These are phyloP conservation scores for Hofmannophila pseudospretella DNA, from an alignment of 2,888 invertebrate genomes.

Conservation along the genomic window DNA sequence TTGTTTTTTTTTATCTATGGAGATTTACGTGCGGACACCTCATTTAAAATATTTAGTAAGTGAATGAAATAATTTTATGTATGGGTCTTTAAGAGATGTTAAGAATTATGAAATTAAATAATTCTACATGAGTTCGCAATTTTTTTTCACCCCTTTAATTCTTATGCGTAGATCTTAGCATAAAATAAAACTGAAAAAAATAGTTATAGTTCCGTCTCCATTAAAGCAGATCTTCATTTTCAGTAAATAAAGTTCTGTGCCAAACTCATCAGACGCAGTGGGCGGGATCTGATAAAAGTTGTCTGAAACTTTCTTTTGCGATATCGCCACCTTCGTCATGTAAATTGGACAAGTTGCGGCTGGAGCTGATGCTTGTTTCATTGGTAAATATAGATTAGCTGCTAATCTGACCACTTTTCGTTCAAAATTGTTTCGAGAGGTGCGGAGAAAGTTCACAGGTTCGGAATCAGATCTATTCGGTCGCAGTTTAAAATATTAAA, in stretches of 20 bases:
- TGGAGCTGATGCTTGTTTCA: slow-evolving; percentile 63
- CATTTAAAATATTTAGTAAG: no score
- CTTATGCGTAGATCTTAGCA: no score
- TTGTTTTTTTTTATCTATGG: slow-evolving; percentile 29
- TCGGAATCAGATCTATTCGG: no score
- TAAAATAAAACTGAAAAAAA: no score
- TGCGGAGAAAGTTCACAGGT: slow-evolving; percentile 18
- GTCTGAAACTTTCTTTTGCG: slow-evolving; percentile 69
- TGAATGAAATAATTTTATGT: no score
- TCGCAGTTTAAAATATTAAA: no score
- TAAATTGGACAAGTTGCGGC: slow-evolving; percentile 72
- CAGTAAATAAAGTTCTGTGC: slow-evolving; percentile 69
- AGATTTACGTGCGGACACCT: no score
- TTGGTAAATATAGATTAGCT: slow-evolving; percentile 64
- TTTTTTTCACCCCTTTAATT: no score
- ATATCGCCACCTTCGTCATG: slow-evolving; percentile 75
- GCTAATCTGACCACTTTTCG: slow-evolving; percentile 52
- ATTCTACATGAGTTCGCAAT: no score
- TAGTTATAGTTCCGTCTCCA: slow-evolving; percentile 51
- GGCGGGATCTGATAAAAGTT: slow-evolving; percentile 73
- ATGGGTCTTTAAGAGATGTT: no score
- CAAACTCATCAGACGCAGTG: slow-evolving; percentile 70
- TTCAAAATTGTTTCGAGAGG: slow-evolving; percentile 48
- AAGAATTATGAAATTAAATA: no score
- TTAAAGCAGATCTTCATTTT: slow-evolving; percentile 46